Base-by-base conservation (phyloP, 2,113 vertebrate species). In the Carassius auratus region DNA sequence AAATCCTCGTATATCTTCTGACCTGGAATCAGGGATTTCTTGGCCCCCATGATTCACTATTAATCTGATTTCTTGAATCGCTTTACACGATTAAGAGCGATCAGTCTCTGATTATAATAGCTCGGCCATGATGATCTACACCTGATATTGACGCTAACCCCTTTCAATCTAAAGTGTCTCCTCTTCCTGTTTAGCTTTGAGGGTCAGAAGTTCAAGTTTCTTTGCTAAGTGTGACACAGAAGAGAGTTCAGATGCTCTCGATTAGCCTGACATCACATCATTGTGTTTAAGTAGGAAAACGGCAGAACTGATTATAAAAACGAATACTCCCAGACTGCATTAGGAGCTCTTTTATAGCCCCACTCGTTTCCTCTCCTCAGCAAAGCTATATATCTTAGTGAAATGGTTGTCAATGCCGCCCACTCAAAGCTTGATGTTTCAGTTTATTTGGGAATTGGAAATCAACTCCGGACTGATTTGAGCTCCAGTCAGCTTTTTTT, bases 231-330 rank as follows among this genome's bases (percentile, higher is more conserved):
- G 87, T 84, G 86, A 87, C 84, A 66, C 77, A 85, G 82, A 71
- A 19, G 66, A 38, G 76, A 81, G 33, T 87, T 91, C 92, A 92
- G 88, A 88, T 92, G 93, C 88, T 91, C 93, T 90, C 64, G 87
- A 93, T 94, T 92, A 89, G 79, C 86, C 85, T 91, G 90, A 92
- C 90, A 89, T 92, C 68, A 26, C 59, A 75, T 78, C 82, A 90
- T 86, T 81, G 73, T 79, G 69, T 90, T 90, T 85, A 71, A 92
- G 83, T 38, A 33, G 81, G 78, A 69, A 64, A 88, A 86, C 85
- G 74, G 61, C 88, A 79, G 78, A 85, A 79, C 59, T 86, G 71
- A 77, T 79, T 26, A 23, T 73, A 1, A 23, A 90, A 91, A 93
- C 80, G 79, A 88, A 93, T 91, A 92, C 90, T 85, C 69, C 68